Conservation (phyloP, 1,140 invertebrate genomes). For the Aleiodes sp. region DNA sequence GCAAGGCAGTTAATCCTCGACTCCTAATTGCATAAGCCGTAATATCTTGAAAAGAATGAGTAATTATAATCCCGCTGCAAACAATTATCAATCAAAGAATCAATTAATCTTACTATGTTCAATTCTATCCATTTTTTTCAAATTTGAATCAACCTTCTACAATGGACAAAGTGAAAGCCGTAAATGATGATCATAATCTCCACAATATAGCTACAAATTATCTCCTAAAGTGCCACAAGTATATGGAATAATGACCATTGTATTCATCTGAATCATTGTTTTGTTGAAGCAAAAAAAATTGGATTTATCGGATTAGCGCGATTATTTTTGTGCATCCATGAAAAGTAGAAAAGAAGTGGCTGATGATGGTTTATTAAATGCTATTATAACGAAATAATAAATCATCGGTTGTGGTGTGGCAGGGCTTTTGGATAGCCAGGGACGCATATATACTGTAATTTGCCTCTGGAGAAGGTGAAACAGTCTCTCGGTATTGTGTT, state of each 20-base stretch:
- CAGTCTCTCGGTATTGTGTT: not conserved
- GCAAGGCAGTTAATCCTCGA: too few relatives aligned
- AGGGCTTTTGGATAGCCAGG: not conserved
- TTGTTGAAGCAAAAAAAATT: constrained; percentile 1
- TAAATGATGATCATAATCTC: constrained; percentile 16
- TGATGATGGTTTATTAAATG: not conserved
- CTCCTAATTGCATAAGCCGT: too few relatives aligned
- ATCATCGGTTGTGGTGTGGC: not conserved
- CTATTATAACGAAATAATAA: not conserved
- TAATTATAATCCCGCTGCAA: not conserved
- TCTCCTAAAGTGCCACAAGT: not conserved
- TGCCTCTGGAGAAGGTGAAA: not conserved
- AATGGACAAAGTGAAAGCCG: not conserved
- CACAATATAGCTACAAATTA: constrained; percentile 8
- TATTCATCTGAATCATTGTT: not conserved
- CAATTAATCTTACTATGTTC: not conserved
- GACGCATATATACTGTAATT: not conserved
- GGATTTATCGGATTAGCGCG: not conserved
- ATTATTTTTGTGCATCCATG: not conserved
- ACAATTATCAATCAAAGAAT: not conserved
- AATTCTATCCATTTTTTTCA: not conserved
- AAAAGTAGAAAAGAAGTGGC: not conserved
- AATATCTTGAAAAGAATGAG: not conserved
- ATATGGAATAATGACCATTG: not conserved
- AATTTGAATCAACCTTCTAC: not conserved